Percentiles rank a stretch among this genome's conserved stretches.
These are phyloP conservation scores for Chitala chitala DNA, from an alignment of 2,113 vertebrate species.

Conservation along the genomic window DNA sequence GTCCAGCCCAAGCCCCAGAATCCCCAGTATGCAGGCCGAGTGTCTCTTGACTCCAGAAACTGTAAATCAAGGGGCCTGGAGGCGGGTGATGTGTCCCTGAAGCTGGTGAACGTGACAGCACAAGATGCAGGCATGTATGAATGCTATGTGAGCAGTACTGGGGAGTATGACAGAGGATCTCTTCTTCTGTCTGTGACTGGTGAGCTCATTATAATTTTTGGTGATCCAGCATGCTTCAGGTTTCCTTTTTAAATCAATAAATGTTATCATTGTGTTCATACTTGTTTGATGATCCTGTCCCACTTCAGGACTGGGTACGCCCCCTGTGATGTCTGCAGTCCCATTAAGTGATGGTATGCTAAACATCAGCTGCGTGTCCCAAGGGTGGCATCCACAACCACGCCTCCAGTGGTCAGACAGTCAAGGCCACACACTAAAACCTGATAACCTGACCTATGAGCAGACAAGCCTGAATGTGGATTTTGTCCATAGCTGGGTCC, in stretches of 20 bases:
- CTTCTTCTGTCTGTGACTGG: slow-evolving; percentile 41
- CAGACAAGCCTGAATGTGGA: slow-evolving; percentile 3
- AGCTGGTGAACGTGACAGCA: slow-evolving; percentile 35
- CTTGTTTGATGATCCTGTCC: background rate
- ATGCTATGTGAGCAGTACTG: slow-evolving; percentile 48
- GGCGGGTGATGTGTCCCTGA: slow-evolving; percentile 48
- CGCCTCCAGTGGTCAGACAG: slow-evolving; percentile 37
- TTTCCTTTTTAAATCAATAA: background rate
- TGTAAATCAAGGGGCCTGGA: slow-evolving; percentile 33
- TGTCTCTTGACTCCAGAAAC: slow-evolving; percentile 32
- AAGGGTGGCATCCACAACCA: slow-evolving; percentile 54
- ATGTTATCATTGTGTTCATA: background rate
- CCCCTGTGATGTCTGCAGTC: slow-evolving; percentile 31
- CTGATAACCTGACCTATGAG: background rate
- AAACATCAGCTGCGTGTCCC: slow-evolving; percentile 55
- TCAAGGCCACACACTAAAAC: background rate
- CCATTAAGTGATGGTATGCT: slow-evolving; percentile 3
- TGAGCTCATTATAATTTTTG: slow-evolving; percentile 35
- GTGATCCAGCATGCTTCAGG: background rate
- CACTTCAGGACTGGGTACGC: slow-evolving; percentile 39
- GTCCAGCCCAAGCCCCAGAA: background rate
- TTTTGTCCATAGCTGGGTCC: slow-evolving; percentile 49
- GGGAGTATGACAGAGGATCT: background rate
- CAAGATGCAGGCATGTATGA: slow-evolving; percentile 38
- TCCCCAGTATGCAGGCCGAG: slow-evolving; percentile 28